phyloP scores from a whole-genome alignment of 2,888 invertebrate species.

The Steromphala cineraria region DNA sequence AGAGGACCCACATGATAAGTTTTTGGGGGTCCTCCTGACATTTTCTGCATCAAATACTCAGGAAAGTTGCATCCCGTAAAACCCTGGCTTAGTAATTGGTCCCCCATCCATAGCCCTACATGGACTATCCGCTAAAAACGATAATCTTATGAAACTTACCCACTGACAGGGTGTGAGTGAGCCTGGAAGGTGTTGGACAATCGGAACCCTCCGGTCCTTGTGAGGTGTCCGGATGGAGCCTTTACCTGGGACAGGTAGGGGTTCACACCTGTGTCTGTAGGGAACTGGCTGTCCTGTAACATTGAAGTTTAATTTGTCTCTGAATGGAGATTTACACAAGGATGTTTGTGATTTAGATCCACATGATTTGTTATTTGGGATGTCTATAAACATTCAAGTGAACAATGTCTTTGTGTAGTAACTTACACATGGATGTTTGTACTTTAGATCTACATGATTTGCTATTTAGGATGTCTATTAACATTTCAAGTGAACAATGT shows the following conservation, averaged over 20 bases:
- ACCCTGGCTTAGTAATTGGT: too few species aligned
- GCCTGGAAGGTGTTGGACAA: conserved; percentile 71
- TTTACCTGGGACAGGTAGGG: conserved; percentile 69
- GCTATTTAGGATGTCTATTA: not conserved
- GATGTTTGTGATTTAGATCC: not conserved
- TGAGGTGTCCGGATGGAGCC: conserved; percentile 66
- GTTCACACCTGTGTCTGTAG: conserved; percentile 72
- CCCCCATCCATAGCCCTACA: too few species aligned
- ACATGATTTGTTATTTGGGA: not conserved
- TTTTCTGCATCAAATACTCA: too few species aligned
- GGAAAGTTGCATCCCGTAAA: too few species aligned
- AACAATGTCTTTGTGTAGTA: too few species aligned
- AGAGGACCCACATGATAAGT: too few species aligned
- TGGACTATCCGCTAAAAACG: too few species aligned
- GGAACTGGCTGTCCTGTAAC: conserved; percentile 73
- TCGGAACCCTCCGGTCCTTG: conserved; percentile 72
- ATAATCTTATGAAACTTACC: conserved; percentile 53
- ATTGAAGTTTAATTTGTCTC: too few species aligned
- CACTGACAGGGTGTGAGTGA: conserved; percentile 72
- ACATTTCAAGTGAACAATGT: not conserved
- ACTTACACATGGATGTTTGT: not conserved
- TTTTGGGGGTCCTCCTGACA: too few species aligned
- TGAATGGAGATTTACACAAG: not conserved
- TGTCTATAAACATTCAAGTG: not conserved
- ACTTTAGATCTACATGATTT: not conserved